These are phyloP conservation scores for Apis florea DNA, from an alignment of 1,140 invertebrate species.

Conservation along the genomic window DNA sequence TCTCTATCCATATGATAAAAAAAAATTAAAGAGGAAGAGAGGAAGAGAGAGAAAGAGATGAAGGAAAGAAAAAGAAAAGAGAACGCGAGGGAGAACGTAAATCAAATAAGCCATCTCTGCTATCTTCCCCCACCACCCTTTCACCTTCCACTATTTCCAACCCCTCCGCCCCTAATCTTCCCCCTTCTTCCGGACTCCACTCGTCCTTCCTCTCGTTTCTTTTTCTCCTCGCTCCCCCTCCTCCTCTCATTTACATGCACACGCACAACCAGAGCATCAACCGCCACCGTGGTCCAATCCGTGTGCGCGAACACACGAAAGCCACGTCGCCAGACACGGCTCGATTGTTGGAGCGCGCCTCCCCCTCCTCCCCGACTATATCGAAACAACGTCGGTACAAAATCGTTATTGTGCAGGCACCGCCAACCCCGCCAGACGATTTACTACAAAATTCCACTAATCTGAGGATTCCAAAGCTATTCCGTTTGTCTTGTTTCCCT, in stretches of 20 bases:
- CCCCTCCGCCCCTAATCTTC: slow-evolving; percentile 7
- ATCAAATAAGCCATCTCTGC: slow-evolving; percentile 56
- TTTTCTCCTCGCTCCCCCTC: not conserved
- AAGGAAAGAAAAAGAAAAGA: not conserved
- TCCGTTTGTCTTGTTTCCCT: not conserved
- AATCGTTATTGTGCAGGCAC: slow-evolving; percentile 64
- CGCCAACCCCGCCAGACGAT: slow-evolving; percentile 32
- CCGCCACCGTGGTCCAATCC: no score
- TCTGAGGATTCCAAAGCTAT: slow-evolving; percentile 44
- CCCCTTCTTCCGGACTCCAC: not conserved
- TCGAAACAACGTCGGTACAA: slow-evolving; percentile 60
- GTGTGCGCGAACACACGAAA: slow-evolving; percentile 24
- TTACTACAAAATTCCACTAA: slow-evolving; percentile 56
- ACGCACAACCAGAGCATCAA: not conserved
- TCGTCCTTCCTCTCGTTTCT: not conserved
- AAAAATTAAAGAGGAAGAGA: not conserved
- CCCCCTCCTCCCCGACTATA: slow-evolving; percentile 32
- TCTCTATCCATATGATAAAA: slow-evolving; percentile 21
- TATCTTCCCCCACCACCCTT: slow-evolving; percentile 30
- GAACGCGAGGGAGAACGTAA: slow-evolving; percentile 41
- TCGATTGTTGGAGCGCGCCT: slow-evolving; percentile 62
- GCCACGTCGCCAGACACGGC: slow-evolving; percentile 30
- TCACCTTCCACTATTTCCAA: not conserved
- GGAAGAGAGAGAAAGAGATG: not conserved
- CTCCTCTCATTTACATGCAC: slow-evolving; percentile 21